phyloP scores from a whole-genome alignment of 1,140 invertebrate genomes.

The Venustaconcha ellipsiformis region DNA sequence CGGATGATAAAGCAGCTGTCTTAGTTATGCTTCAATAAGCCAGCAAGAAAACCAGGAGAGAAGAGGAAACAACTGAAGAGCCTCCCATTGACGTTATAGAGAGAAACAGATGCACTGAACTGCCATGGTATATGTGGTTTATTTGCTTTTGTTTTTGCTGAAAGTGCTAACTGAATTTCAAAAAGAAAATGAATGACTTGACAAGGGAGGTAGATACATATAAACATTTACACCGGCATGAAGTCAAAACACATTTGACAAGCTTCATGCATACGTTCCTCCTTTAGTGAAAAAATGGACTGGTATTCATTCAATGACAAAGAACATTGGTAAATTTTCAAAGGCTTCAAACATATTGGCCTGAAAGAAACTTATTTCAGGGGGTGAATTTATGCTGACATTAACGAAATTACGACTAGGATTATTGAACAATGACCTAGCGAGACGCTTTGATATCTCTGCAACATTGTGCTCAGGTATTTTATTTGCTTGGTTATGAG shows the following conservation, averaged over 20 bases:
- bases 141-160: too few relatives aligned
- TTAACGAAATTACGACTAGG: constrained; percentile 5
- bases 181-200: neutral
- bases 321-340: neutral
- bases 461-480: neutral
- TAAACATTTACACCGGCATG: constrained; percentile 5
- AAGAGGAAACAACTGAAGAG: too few relatives aligned
- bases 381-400: constrained; percentile 4
- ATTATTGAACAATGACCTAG: neutral
- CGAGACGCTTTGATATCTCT: constrained; percentile 1
- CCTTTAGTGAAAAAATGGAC: constrained; percentile 14
- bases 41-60: too few relatives aligned
- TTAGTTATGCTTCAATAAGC: too few relatives aligned
- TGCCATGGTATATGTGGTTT: too few relatives aligned
- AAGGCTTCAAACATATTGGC: neutral
- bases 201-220: neutral
- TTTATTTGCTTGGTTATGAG: constrained; percentile 3
- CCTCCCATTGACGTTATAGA: too few relatives aligned
- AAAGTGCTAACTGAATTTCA: too few relatives aligned
- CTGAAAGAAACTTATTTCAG: constrained; percentile 4
- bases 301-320: neutral
- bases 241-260: constrained; percentile 2
- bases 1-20: too few relatives aligned
- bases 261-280: constrained; percentile 2
- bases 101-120: too few relatives aligned